Base-by-base conservation (phyloP, 2,888 invertebrate genomes). In the Anodontia alba region DNA sequence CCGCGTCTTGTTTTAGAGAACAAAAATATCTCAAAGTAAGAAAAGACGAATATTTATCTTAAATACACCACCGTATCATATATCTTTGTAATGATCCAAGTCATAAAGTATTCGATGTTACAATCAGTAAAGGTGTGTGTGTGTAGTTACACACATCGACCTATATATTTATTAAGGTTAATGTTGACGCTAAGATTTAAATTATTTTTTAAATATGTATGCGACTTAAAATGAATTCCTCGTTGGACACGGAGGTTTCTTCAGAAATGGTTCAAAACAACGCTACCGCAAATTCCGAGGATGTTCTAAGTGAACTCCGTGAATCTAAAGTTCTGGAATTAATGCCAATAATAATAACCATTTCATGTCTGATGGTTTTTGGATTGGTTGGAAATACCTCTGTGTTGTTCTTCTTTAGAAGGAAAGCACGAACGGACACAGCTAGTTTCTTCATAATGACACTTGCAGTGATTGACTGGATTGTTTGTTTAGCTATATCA, bases 361-460 rank as follows among this genome's bases (percentile, higher is more conserved):
- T 62, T 33, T 62, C 62, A 1, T 62, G 62, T 33, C 33, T 62
- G 17, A 31, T 62, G 62, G 33, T 62, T 1, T 62, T 62, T 62
- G 62, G 62, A 62, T 62, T 62, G 33, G 20, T 23, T 20, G 62
- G 62, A 15, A 62, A 62, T 20, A 33, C 33, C 1, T 62, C 33
- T 15, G 62, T 62, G 5, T 33, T 62, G n/a, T 62, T 62, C 31
- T 62, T 62, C 62, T 62, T 62, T 62, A 17, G 62, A 12, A 31
- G 62, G 20, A 62, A 62, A 33, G 31, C 62, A 12, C 31, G 33
- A 23, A 62, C 31, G 17, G 62, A 62, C 29, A 62, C 62, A 1
- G 29, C 62, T 3, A 62, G 33, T 62, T 62, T 62, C 62, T 62
- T 62, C 33, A 62, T 62, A 1, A 62, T 62, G 33, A 62, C 62